Base-by-base conservation (phyloP, 2,113 vertebrate genomes). In the Centrocercus urophasianus region DNA sequence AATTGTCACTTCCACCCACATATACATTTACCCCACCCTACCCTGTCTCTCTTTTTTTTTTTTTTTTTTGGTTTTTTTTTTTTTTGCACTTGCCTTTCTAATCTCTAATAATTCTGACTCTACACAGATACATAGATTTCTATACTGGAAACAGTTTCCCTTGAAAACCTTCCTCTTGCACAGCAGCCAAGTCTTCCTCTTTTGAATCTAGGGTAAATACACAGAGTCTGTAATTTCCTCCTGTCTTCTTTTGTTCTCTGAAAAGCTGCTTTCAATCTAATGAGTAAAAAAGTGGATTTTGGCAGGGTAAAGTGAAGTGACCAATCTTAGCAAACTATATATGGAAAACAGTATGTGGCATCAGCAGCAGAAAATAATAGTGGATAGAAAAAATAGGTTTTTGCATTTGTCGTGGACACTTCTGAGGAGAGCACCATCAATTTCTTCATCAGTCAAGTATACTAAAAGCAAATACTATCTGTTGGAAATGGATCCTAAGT, bases 21-120 rank as follows among this genome's bases (percentile, higher is more conserved):
- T 54, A 76, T 52, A 15, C 7, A 73, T 70, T 80, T 73, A 32
- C 56, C 27, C 48, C 63, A 43, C 48, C 77, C 52, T 89, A 85
- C 21, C 10, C 67, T 17, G 20, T 61, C 13, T 82, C 67, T 91
- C n/a, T n/a, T n/a, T 66, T 13, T 10, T 60, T 86, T 92, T 64
- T 67, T 50, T 70, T 93, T 75, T 11, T 11, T 59, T 86, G 34
- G 36, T 38, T 38, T 8, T 48, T 70, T 91, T 79, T 10, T 10
- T 59, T 86, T 92, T 73, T 70, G 24, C 34, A 43, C 85, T 89
- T 93, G n/a, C 28, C 50, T 13, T 85, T 77, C 63, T 89, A 76
- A 60, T 88, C 50, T 80, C 42, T 66, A 36, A n/a, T 83, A 76
- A 65, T 87, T 84, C 60, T 84, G 40, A 36, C 48, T 66, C 17